Percentiles rank a stretch among this genome's conserved stretches.
Evolutionary conservation across 2,888 invertebrate genomes (phyloP).

Genomic region (Phania funesta): DNA sequence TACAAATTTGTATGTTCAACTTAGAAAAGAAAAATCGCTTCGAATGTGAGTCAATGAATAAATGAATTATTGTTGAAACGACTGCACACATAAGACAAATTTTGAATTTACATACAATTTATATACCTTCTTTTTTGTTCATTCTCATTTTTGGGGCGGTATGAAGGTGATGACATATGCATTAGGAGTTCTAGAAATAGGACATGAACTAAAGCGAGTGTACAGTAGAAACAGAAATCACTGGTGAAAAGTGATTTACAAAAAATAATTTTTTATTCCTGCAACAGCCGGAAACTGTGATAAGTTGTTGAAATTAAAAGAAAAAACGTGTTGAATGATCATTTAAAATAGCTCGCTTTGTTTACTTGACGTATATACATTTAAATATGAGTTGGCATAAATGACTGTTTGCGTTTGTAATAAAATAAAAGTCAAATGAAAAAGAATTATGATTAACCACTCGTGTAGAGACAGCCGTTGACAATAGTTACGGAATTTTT

Average conservation of each 20-base stretch:
- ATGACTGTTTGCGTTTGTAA: too few relatives aligned
- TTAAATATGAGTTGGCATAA: background rate
- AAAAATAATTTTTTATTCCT: conserved; percentile 16
- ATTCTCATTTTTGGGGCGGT: too few relatives aligned
- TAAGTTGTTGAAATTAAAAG: too few relatives aligned
- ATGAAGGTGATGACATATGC: conserved; percentile 76
- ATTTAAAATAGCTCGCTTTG: conserved; percentile 23
- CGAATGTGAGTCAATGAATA: conserved; percentile 60
- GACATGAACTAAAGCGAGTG: conserved; percentile 57
- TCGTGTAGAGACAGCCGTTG: too few relatives aligned
- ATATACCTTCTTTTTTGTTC: conserved; percentile 1
- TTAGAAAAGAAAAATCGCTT: conserved; percentile 49
- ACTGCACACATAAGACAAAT: conserved; percentile 6
- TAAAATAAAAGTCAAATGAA: too few relatives aligned
- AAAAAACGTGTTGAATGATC: conserved; percentile 40
- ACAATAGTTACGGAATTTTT: too few relatives aligned
- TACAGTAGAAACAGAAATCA: conserved; percentile 42
- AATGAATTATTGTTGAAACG: too few relatives aligned
- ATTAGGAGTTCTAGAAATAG: conserved; percentile 67
- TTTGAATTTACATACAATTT: background rate
- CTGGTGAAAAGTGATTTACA: conserved; percentile 54
- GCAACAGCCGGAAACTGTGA: conserved; percentile 56
- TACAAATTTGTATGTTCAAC: conserved; percentile 41
- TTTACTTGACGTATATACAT: background rate
- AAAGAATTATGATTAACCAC: too few relatives aligned